Conservation (phyloP, 2,113 vertebrate genomes). For the Polypterus senegalus region DNA sequence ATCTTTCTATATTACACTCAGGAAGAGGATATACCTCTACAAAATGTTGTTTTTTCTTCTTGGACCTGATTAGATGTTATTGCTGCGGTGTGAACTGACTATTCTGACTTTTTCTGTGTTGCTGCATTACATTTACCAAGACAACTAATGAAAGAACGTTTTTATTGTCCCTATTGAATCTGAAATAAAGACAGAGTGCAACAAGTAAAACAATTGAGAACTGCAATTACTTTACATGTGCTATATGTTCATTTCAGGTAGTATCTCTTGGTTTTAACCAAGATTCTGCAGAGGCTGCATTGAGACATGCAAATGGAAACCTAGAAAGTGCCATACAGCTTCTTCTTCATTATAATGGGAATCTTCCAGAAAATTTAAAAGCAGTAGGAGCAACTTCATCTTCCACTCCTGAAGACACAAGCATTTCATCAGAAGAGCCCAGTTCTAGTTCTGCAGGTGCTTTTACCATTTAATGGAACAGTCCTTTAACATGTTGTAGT, state of each 20-base stretch:
- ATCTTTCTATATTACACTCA: no score
- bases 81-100: no score
- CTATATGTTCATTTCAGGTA: constrained; percentile 40
- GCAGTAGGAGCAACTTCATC: constrained; percentile 11
- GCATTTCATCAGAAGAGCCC: constrained; percentile 39
- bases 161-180: no score
- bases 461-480: constrained; percentile 15
- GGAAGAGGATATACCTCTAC: no score
- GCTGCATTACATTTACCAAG: no score
- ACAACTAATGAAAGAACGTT: no score
- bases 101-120: no score
- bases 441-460: constrained; percentile 49
- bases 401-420: constrained; percentile 54
- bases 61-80: no score
- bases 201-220: no score
- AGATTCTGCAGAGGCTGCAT: constrained; percentile 42
- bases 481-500: background rate
- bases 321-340: constrained; percentile 67
- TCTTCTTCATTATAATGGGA: constrained; percentile 61
- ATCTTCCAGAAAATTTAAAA: constrained; percentile 33
- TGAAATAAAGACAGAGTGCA: no score
- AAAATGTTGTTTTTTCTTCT: no score
- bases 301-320: constrained; percentile 60
- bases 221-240: background rate
- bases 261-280: constrained; percentile 68